These are phyloP conservation scores for Ictidomys tridecemlineatus DNA, from an alignment of 2,113 vertebrate genomes.

Conservation along the genomic window DNA sequence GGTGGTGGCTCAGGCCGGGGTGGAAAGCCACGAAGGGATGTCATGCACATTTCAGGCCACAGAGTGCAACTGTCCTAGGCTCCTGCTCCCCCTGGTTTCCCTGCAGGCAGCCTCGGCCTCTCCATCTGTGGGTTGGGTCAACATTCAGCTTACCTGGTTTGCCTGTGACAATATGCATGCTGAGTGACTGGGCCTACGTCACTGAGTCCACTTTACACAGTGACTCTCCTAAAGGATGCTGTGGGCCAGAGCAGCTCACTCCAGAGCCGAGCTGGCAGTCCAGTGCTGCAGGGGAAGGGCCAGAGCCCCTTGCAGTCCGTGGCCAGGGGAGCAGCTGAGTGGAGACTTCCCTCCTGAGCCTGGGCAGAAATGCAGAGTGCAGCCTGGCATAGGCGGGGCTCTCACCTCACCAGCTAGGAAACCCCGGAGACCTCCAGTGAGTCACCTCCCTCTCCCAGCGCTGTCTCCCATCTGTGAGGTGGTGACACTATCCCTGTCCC, in stretches of 20 bases:
- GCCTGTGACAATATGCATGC: background rate
- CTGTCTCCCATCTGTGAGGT: background rate
- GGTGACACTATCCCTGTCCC: background rate
- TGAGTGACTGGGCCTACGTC: background rate
- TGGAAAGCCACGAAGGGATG: background rate
- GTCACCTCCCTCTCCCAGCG: background rate
- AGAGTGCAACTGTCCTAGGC: background rate
- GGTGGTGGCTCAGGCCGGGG: background rate
- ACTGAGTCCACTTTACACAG: background rate
- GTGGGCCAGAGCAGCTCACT: background rate
- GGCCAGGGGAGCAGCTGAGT: background rate
- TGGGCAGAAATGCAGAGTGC: background rate
- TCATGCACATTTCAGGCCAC: background rate
- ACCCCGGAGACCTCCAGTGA: background rate
- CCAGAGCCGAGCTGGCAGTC: slow-evolving; percentile 10
- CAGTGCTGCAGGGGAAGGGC: slow-evolving; percentile 25
- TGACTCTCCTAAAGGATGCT: background rate
- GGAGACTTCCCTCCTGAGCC: background rate
- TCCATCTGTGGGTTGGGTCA: background rate
- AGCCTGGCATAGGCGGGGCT: background rate
- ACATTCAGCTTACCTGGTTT: background rate
- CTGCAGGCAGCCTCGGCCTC: background rate
- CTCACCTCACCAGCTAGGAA: background rate
- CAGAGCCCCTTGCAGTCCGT: slow-evolving; percentile 55
- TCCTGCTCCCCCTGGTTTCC: background rate